Evolutionary conservation across 1,140 invertebrate species (phyloP).

Genomic region (Archivesica marissinica): DNA sequence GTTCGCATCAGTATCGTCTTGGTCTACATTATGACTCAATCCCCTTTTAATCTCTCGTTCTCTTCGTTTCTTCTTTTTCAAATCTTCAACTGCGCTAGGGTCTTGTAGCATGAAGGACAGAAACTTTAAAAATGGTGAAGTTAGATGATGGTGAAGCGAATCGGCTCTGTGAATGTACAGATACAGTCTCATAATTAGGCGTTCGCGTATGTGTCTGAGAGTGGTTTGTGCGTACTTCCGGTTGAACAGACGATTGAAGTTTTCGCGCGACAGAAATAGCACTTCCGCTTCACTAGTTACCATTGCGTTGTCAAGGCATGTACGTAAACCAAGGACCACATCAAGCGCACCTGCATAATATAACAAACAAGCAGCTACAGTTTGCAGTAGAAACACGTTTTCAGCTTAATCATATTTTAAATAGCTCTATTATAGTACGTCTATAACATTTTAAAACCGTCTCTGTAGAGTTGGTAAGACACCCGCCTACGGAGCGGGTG

Average conservation of each 20-base stretch:
- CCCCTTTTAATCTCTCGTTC: conserved; percentile 24
- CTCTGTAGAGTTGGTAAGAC: no score
- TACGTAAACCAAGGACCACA: conserved; percentile 25
- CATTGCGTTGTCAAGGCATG: conserved; percentile 43
- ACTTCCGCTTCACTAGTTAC: conserved; percentile 52
- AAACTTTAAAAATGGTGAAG: conserved; percentile 49
- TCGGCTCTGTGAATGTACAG: conserved; percentile 50
- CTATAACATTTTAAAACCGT: no score
- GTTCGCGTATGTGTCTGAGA: conserved; percentile 24
- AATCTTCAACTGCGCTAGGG: conserved; percentile 42
- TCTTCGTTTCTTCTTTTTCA: conserved; percentile 45
- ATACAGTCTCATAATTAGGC: conserved; percentile 47
- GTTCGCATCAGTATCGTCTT: not conserved
- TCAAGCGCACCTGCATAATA: conserved; percentile 38
- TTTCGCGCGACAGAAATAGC: conserved; percentile 44
- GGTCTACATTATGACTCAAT: not conserved
- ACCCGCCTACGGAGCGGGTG: no score
- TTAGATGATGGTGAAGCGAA: not conserved
- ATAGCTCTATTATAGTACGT: no score
- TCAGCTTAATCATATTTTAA: no score
- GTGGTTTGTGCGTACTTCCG: conserved; percentile 34
- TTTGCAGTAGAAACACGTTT: no score
- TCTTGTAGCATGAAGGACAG: conserved; percentile 49
- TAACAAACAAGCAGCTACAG: no score
- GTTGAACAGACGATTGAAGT: conserved; percentile 43